These are phyloP conservation scores for Acyrthosiphon pisum DNA, from an alignment of 1,140 invertebrate genomes.

Conservation along the genomic window DNA sequence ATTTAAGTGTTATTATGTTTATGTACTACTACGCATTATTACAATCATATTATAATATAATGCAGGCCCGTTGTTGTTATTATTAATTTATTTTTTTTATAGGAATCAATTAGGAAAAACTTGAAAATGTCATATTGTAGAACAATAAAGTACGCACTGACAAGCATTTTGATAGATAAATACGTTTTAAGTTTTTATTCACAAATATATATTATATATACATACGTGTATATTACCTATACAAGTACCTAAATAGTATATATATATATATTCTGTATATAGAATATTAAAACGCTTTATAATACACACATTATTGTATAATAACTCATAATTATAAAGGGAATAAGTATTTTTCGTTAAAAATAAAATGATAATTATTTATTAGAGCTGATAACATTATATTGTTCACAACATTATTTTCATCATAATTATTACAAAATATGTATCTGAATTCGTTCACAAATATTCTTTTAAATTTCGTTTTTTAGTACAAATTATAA, in stretches of 20 bases:
- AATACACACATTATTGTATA: neutral
- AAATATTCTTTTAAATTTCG: neutral
- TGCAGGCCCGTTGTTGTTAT: neutral
- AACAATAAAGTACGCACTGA: neutral
- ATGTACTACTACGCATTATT: neutral
- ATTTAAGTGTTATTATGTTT: neutral
- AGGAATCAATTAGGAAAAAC: neutral
- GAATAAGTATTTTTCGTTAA: neutral
- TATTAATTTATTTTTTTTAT: neutral
- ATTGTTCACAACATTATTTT: neutral
- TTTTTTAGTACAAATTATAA: neutral
- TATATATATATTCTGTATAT: neutral
- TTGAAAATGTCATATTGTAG: neutral
- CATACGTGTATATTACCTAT: neutral
- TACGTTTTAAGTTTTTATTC: neutral
- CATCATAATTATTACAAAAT: neutral
- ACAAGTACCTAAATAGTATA: neutral
- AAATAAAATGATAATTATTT: slow-evolving; percentile 12
- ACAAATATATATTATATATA: neutral
- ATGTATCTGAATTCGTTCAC: neutral
- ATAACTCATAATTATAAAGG: neutral
- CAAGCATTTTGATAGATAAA: slow-evolving; percentile 7
- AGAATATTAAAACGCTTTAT: neutral
- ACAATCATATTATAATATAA: neutral
- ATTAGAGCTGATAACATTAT: neutral